Evolutionary conservation across 2,888 invertebrate species (phyloP).

Genomic region (Axea sp.): DNA sequence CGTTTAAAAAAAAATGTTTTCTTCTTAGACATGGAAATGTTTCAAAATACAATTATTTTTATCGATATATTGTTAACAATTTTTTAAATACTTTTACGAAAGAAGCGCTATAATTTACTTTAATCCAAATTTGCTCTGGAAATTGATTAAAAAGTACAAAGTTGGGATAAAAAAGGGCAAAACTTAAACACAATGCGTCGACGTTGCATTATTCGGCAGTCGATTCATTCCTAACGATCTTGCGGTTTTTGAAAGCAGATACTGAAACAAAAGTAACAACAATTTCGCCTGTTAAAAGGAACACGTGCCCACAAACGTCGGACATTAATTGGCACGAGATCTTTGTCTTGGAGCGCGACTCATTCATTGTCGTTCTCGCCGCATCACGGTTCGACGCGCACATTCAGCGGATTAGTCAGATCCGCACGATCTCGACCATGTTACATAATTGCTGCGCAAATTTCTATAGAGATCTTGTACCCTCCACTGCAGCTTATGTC

Average conservation of each 20-base stretch:
- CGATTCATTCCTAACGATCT: slow-evolving; percentile 29
- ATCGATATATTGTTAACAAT: too few relatives aligned
- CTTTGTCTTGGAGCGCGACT: slow-evolving; percentile 75
- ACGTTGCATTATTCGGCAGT: too few relatives aligned
- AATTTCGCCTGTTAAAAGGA: slow-evolving; percentile 56
- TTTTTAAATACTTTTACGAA: too few relatives aligned
- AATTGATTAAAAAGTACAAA: too few relatives aligned
- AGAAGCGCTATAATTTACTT: too few relatives aligned
- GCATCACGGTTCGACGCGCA: slow-evolving; percentile 76
- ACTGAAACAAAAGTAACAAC: slow-evolving; percentile 37
- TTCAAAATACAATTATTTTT: too few relatives aligned
- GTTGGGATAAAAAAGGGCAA: too few relatives aligned
- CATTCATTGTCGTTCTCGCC: slow-evolving; percentile 74
- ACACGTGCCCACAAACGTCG: slow-evolving; percentile 71
- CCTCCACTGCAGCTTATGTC: slow-evolving; percentile 53
- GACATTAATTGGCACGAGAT: slow-evolving; percentile 79
- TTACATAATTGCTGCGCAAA: slow-evolving; percentile 74
- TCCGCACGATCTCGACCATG: slow-evolving; percentile 72
- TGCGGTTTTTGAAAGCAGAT: slow-evolving; percentile 34
- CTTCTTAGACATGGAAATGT: too few relatives aligned
- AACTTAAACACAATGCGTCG: too few relatives aligned
- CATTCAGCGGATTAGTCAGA: slow-evolving; percentile 77
- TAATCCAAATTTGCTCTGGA: too few relatives aligned
- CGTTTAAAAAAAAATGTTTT: too few relatives aligned
- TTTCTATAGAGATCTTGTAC: slow-evolving; percentile 70